Evolutionary conservation across 2,888 invertebrate genomes (phyloP).

Genomic region (Cistogaster globosa): DNA sequence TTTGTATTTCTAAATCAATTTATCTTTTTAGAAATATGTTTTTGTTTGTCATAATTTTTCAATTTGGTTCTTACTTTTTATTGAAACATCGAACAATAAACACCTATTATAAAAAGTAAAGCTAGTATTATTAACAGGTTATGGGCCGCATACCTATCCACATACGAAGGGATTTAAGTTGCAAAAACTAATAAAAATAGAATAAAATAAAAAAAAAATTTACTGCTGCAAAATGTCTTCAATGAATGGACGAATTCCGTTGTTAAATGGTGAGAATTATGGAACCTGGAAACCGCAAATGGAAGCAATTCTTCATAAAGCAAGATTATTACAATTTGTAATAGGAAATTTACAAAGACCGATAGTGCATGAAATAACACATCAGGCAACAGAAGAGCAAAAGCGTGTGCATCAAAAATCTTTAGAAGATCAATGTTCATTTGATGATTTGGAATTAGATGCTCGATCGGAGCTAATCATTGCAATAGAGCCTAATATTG

Average conservation of each 20-base stretch:
- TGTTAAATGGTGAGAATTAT: conserved; percentile 6
- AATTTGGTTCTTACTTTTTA: no score
- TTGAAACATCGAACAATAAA: no score
- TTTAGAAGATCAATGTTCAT: conserved; percentile 11
- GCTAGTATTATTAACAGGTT: not conserved
- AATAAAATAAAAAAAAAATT: not conserved
- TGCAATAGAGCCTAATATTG: conserved; percentile 21
- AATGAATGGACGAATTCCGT: not conserved
- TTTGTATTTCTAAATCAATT: not conserved
- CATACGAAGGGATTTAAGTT: not conserved
- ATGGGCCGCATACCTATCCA: not conserved
- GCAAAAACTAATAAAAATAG: conserved; percentile 8
- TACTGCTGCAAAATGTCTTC: not conserved
- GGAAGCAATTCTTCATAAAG: conserved; percentile 30
- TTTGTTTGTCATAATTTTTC: not conserved
- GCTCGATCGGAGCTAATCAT: conserved; percentile 31
- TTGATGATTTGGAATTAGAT: conserved; percentile 31
- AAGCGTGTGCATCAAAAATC: conserved; percentile 15
- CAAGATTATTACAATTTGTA: conserved; percentile 30
- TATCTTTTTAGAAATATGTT: no score
- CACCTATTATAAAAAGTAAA: no score
- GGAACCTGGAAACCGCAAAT: conserved; percentile 24
- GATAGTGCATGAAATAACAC: not conserved
- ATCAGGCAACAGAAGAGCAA: not conserved
- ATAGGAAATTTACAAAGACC: conserved; percentile 1